Percentiles rank a stretch among this genome's conserved stretches.
Evolutionary conservation across 2,888 invertebrate genomes (phyloP).

Genomic region (Mactromeris polynyma): DNA sequence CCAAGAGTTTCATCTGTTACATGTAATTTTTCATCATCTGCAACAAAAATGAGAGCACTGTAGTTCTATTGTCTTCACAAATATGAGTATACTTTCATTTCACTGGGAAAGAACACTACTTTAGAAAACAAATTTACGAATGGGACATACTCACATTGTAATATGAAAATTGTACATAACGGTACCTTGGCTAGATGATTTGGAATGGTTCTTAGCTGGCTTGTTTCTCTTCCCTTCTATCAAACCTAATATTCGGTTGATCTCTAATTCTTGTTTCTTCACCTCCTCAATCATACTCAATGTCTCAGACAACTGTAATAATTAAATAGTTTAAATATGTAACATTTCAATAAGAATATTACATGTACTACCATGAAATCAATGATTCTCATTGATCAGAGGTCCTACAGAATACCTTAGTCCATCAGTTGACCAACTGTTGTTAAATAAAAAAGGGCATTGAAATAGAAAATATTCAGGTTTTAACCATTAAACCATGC

Average conservation of each 20-base stretch:
- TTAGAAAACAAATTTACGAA: no score
- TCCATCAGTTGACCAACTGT: no score
- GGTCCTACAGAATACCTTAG: no score
- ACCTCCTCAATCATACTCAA: slow-evolving; percentile 24
- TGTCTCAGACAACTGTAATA: slow-evolving; percentile 26
- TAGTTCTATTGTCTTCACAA: no score
- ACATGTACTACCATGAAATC: no score
- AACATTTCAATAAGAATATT: neutral
- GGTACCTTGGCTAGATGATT: neutral
- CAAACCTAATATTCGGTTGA: slow-evolving; percentile 34
- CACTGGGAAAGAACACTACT: no score
- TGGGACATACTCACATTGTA: neutral
- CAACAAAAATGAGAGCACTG: neutral
- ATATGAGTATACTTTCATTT: no score
- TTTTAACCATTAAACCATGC: no score
- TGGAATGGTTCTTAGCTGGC: neutral
- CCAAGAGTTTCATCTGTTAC: neutral
- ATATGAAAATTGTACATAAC: neutral
- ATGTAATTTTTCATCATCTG: neutral
- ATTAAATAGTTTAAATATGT: neutral
- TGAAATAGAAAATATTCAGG: no score
- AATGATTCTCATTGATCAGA: no score
- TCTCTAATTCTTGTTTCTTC: slow-evolving; percentile 38
- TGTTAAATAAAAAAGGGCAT: no score
- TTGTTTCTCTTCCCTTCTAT: slow-evolving; percentile 33